Evolutionary conservation across 2,797 vertebrate species (phyloP), one percentile per base, ranked within the genome.

Genomic region (Sebastolobus altivelis): DNA sequence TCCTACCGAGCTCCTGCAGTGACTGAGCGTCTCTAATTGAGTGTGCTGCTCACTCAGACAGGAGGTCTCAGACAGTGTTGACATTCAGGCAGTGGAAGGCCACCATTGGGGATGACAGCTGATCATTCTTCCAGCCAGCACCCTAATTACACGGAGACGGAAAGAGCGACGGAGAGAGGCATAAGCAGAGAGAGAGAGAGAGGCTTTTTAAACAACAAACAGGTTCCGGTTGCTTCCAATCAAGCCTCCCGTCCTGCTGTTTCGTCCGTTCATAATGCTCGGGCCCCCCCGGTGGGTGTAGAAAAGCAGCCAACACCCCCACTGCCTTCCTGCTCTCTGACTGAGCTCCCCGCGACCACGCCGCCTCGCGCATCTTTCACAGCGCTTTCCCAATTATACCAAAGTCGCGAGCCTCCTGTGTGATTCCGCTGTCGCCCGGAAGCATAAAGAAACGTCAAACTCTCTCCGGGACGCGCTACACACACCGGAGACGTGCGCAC

Each of bases 11-110:
- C 87, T 84, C 90, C 89, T 59, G 86, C 79, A 5, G 91, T 89
- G 90, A 89, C 83, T 77, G 90, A 93, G 86, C 76, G 87, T 81
- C 82, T 89, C 90, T 93, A 93, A 93, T 94, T 93, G 92, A 93
- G 92, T 93, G 91, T 87, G 89, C 87, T 43, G 88, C 88, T 90
- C 88, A 49, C 86, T 93, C 89, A 89, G 88, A 92, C 88, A 83
- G 90, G 91, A 92, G 88, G 92, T 93, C 89, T 94, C 89, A 91
- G 91, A 84, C 89, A 84, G 87, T 82, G 90, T 88, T 94, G 93
- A 94, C 93, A 94, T 94, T 93, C 92, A 90, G 84, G 85, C 88
- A 38, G 88, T 87, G 86, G 92, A 91, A 85, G 92, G 89, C 91
- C 93, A 90, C 91, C 90, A 66, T 80, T 46, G 88, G 87, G 84